phyloP scores from a whole-genome alignment of 2,113 vertebrate species.

The Lepisosteus osseus region DNA sequence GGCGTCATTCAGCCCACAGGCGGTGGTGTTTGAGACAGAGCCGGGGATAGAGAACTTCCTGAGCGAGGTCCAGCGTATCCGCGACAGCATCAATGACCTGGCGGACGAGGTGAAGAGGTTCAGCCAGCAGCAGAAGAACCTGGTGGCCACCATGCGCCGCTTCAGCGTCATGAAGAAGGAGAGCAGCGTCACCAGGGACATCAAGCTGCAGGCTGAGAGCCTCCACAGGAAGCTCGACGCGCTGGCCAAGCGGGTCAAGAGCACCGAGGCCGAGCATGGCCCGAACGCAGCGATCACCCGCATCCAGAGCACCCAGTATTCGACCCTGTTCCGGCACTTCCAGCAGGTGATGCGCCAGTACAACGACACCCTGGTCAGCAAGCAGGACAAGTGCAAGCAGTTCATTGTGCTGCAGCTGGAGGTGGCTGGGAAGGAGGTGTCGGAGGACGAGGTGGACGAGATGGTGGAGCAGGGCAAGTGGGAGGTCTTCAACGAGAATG shows the following conservation, averaged over 20 bases:
- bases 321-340: slow-evolving; percentile 71
- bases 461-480: slow-evolving; percentile 90
- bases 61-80: slow-evolving; percentile 76
- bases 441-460: slow-evolving; percentile 83
- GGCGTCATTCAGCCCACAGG: slow-evolving; percentile 66
- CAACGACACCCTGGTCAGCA: slow-evolving; percentile 75
- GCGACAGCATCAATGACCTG: slow-evolving; percentile 74
- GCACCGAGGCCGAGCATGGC: slow-evolving; percentile 67
- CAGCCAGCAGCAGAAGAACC: slow-evolving; percentile 79
- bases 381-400: slow-evolving; percentile 86
- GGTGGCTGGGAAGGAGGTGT: slow-evolving; percentile 78
- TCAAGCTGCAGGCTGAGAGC: slow-evolving; percentile 82
- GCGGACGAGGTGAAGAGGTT: slow-evolving; percentile 76
- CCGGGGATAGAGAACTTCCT: slow-evolving; percentile 80
- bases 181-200: slow-evolving; percentile 74
- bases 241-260: slow-evolving; percentile 71
- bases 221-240: slow-evolving; percentile 70
- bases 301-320: slow-evolving; percentile 76
- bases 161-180: slow-evolving; percentile 94
- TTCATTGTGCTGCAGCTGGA: slow-evolving; percentile 91
- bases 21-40: slow-evolving; percentile 85
- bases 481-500: slow-evolving; percentile 92
- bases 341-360: slow-evolving; percentile 79
- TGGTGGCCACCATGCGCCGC: slow-evolving; percentile 84
- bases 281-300: slow-evolving; percentile 63